Evolutionary conservation across 2,888 invertebrate species (phyloP).

Genomic region (Nemapogon koenigi): DNA sequence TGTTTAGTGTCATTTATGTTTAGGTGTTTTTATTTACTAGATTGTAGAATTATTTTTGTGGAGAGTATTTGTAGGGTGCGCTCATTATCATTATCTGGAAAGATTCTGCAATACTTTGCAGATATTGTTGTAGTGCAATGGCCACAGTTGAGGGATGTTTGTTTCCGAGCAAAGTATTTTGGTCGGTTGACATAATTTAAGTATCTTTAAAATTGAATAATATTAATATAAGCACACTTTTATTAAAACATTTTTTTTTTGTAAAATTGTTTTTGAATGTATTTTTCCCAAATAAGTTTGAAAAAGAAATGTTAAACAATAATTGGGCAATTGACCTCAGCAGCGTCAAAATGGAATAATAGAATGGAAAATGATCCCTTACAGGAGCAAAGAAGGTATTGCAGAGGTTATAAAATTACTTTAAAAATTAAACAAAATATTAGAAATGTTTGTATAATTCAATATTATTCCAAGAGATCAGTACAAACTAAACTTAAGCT

Average conservation of each 20-base stretch:
- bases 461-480: conserved; percentile 12
- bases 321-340: too few relatives aligned
- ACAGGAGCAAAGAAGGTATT: too few relatives aligned
- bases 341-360: too few relatives aligned
- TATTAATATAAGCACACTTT: neutral
- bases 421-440: neutral
- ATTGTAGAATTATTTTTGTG: conserved; percentile 84
- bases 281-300: too few relatives aligned
- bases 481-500: conserved; percentile 10
- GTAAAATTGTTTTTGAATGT: too few relatives aligned
- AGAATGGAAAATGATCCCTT: too few relatives aligned
- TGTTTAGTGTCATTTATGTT: conserved; percentile 80
- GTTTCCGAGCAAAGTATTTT: conserved; percentile 76
- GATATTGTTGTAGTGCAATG: conserved; percentile 94
- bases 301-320: too few relatives aligned
- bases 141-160: conserved; percentile 74
- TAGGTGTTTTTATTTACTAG: conserved; percentile 70
- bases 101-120: conserved; percentile 81
- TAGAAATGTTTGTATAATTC: conserved; percentile 8
- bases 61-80: conserved; percentile 96
- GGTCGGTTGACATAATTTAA: conserved; percentile 75
- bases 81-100: conserved; percentile 87
- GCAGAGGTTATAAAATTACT: too few relatives aligned
- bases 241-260: neutral
- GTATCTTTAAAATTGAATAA: neutral